Evolutionary conservation across 1,140 invertebrate genomes (phyloP).

Genomic region (Hycleus phaleratus): DNA sequence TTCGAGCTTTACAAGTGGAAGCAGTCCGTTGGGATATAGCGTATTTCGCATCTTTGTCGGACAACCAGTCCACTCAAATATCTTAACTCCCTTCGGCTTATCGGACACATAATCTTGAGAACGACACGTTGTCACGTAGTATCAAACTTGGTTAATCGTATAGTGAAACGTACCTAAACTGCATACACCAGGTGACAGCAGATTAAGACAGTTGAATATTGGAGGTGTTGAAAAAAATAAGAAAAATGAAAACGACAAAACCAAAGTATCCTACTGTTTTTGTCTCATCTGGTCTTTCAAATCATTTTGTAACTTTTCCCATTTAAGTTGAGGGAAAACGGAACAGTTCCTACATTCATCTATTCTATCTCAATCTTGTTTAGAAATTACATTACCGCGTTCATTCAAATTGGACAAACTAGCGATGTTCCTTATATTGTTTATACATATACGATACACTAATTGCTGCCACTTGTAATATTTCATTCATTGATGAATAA

Average conservation of each 20-base stretch:
- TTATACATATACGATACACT: no score
- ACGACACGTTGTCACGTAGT: constrained; percentile 12
- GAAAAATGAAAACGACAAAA: neutral
- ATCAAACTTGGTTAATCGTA: constrained; percentile 12
- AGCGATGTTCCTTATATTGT: no score
- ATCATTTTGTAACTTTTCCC: constrained; percentile 17
- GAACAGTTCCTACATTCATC: constrained; percentile 1
- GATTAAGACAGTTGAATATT: neutral
- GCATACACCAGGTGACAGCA: constrained; percentile 8
- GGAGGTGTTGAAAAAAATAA: no score
- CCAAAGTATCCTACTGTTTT: constrained; percentile 1
- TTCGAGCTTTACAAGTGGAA: neutral
- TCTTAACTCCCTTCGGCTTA: constrained; percentile 1
- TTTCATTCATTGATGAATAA: no score
- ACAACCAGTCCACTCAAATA: neutral
- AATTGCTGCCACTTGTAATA: no score
- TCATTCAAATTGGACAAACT: constrained; percentile 9
- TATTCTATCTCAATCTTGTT: constrained; percentile 10
- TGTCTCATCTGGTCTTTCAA: constrained; percentile 8
- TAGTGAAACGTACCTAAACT: neutral
- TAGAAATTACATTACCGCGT: constrained; percentile 10
- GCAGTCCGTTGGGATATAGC: constrained; percentile 9
- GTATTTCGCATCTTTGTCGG: constrained; percentile 11
- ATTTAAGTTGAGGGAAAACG: constrained; percentile 9
- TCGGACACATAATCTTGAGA: constrained; percentile 6